A percentile compares a stretch with the other conserved stretches of the same genome.
phyloP scores from a whole-genome alignment of 2,797 vertebrate species.

The Clarias platycephalus region DNA sequence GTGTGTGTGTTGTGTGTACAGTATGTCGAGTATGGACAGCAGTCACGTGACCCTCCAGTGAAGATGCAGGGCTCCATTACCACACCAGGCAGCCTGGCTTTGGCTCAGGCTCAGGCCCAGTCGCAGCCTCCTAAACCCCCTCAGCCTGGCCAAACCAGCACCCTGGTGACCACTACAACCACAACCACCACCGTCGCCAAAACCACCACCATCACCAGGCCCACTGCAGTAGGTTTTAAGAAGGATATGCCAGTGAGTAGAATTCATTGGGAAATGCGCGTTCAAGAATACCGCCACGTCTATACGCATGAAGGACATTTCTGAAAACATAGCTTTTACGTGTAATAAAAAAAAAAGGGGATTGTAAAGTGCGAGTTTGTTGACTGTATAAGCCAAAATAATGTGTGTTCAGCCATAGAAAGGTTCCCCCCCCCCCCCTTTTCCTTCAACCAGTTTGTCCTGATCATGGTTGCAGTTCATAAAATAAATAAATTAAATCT shows the following conservation, averaged over 20 bases:
- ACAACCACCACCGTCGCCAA: constrained; percentile 92
- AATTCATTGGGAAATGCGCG: not conserved
- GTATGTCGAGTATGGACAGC: constrained; percentile 99
- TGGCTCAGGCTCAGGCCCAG: constrained; percentile 92
- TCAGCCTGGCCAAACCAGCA: constrained; percentile 89
- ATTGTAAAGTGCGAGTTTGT: not conserved
- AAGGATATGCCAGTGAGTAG: constrained; percentile 95
- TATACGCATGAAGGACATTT: not conserved
- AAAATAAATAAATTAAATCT: not conserved
- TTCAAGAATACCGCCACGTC: not conserved
- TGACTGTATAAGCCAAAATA: not conserved
- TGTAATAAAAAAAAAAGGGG: not conserved
- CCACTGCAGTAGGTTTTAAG: constrained; percentile 93
- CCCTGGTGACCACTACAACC: constrained; percentile 88
- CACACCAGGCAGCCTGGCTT: constrained; percentile 94
- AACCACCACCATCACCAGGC: constrained; percentile 92
- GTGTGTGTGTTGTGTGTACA: constrained; percentile 73
- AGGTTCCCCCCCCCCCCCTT: no score
- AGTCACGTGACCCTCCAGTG: constrained; percentile 98
- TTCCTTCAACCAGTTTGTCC: not conserved
- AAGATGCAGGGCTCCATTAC: constrained; percentile 99
- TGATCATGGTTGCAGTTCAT: not conserved
- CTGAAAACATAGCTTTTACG: not conserved
- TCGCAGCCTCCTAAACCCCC: constrained; percentile 91
- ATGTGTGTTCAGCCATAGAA: not conserved